Percentiles rank a stretch among this genome's conserved stretches.
phyloP scores from a whole-genome alignment of 2,797 vertebrate species.

The Orientallactaga sibirica region DNA sequence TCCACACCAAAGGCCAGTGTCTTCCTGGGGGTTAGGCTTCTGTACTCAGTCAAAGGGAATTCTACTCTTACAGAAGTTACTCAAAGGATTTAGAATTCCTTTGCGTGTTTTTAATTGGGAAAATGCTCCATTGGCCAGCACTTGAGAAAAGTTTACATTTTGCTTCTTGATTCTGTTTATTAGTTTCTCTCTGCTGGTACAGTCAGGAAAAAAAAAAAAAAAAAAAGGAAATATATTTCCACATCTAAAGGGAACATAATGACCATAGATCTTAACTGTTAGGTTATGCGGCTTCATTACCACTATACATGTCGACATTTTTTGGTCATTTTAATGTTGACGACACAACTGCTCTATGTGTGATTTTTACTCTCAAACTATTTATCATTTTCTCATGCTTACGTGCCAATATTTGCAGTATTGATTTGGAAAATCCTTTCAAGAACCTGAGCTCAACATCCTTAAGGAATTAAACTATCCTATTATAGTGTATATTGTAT shows the following conservation, averaged over 20 bases:
- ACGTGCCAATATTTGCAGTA: conserved; percentile 21
- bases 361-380: conserved; percentile 40
- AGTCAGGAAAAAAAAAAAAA: background rate
- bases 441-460: conserved; percentile 29
- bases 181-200: background rate
- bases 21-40: background rate
- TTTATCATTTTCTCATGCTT: conserved; percentile 14
- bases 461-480: conserved; percentile 57
- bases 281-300: background rate
- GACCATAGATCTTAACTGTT: background rate
- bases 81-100: background rate
- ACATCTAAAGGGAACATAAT: background rate
- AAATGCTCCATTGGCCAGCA: background rate
- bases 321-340: background rate
- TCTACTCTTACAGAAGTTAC: background rate
- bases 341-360: background rate
- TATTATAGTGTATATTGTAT: background rate
- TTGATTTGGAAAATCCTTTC: background rate
- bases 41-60: background rate
- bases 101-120: background rate
- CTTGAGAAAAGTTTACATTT: conserved; percentile 44
- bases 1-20: background rate
- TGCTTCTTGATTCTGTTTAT: conserved; percentile 32
- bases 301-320: background rate
- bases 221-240: background rate